Conservation (phyloP, 2,113 vertebrate species). For the Mirza zaza region DNA sequence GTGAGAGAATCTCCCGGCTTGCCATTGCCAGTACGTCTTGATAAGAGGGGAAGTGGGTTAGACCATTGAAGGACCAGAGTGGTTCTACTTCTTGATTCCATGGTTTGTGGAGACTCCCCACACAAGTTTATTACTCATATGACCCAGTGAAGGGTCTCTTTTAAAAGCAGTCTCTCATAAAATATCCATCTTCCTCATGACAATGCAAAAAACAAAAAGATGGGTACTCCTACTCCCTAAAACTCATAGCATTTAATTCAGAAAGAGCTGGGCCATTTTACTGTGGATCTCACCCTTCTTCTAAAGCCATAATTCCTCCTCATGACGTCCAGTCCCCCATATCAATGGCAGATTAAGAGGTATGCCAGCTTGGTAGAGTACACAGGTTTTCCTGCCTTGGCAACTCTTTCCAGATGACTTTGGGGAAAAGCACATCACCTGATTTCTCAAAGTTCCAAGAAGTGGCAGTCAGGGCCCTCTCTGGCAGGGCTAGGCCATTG, state of each 20-base stretch:
- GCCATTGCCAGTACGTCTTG: background rate
- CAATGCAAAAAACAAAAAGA: background rate
- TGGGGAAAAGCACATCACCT: background rate
- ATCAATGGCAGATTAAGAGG: background rate
- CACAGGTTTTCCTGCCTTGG: background rate
- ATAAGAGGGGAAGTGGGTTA: background rate
- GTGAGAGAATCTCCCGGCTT: background rate
- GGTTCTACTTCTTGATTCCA: background rate
- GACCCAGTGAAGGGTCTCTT: background rate
- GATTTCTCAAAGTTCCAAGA: background rate
- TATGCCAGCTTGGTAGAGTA: background rate
- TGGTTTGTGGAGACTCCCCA: background rate
- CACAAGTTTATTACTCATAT: background rate
- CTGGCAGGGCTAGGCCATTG: background rate
- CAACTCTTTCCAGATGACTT: background rate
- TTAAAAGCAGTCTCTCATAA: background rate
- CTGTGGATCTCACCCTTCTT: background rate
- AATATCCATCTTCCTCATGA: background rate
- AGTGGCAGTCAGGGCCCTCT: fast-evolving
- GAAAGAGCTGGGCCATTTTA: background rate
- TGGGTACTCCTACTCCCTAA: background rate
- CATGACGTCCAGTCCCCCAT: background rate
- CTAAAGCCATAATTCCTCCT: background rate
- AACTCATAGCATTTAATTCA: background rate
- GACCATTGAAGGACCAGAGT: background rate